These are phyloP conservation scores for Neodontobutis hainanensis DNA, from an alignment of 2,113 vertebrate species.

Conservation along the genomic window DNA sequence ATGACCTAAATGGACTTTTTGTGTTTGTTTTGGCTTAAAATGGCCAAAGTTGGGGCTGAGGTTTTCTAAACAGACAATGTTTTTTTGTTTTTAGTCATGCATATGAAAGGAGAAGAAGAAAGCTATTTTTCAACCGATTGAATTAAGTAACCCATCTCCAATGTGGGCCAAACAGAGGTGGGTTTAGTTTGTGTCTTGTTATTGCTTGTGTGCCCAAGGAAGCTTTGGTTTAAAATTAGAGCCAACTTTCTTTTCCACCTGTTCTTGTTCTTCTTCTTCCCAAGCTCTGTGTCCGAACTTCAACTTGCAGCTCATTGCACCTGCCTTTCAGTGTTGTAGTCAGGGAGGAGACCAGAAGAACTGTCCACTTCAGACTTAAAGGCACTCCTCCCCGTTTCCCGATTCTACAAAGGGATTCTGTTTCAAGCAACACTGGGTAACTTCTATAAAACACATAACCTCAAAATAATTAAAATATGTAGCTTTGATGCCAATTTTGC, in stretches of 20 bases:
- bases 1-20: background rate
- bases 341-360: constrained; percentile 4
- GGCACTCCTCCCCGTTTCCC: constrained; percentile 35
- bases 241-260: constrained; percentile 2
- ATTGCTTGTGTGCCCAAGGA: background rate
- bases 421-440: too few relatives aligned
- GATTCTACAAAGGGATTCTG: too few relatives aligned
- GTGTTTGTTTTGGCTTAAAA: background rate
- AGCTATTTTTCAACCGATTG: too few relatives aligned
- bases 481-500: too few relatives aligned
- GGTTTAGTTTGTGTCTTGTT: too few relatives aligned
- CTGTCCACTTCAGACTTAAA: constrained; percentile 59
- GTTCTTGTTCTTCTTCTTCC: background rate
- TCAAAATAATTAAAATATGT: too few relatives aligned
- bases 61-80: background rate
- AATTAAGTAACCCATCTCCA: too few relatives aligned
- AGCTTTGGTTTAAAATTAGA: constrained; percentile 10
- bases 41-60: background rate
- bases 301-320: constrained; percentile 1
- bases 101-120: background rate
- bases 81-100: too few relatives aligned
- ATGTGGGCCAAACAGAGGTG: too few relatives aligned
- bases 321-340: constrained; percentile 24
- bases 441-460: too few relatives aligned
- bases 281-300: background rate